A percentile compares a stretch with the other conserved stretches of the same genome.
Evolutionary conservation across 2,113 vertebrate genomes (phyloP).

Genomic region (Ophiodon elongatus): DNA sequence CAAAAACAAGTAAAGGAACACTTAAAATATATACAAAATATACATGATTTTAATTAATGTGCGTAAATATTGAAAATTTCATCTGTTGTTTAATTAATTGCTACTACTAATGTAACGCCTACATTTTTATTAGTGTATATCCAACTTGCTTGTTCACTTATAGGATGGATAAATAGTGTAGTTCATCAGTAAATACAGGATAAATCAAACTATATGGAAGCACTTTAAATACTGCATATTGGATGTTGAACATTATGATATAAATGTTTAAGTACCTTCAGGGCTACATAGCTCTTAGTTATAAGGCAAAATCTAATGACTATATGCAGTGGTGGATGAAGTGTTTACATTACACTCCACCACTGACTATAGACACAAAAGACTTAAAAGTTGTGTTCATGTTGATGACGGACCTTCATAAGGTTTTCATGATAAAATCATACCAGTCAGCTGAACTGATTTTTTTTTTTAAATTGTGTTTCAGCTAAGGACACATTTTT

Average conservation of each 20-base stretch:
- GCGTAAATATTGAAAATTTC: not conserved
- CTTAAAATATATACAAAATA: not conserved
- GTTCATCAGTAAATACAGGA: not conserved
- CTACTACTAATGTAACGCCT: not conserved
- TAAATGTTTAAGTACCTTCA: not conserved
- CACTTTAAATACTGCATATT: not conserved
- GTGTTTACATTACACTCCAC: not conserved
- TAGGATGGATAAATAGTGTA: not conserved
- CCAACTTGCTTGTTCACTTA: not conserved
- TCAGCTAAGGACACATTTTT: no score
- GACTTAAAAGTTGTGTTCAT: not conserved
- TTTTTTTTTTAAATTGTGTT: no score
- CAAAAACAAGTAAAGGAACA: slow-evolving; percentile 1
- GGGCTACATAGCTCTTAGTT: not conserved
- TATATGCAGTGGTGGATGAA: not conserved
- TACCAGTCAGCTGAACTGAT: not conserved
- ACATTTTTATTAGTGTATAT: not conserved
- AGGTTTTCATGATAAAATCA: not conserved
- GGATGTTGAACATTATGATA: not conserved
- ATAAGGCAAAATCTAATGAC: not conserved
- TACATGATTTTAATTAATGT: slow-evolving; percentile 8
- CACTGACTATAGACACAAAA: not conserved
- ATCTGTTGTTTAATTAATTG: not conserved
- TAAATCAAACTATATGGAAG: not conserved
- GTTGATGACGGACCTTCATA: not conserved